A percentile compares a stretch with the other conserved stretches of the same genome.
Evolutionary conservation across 37 sponge, comb jelly and placozoan genomes (phyloP).

Genomic region (Crambe crambe): DNA sequence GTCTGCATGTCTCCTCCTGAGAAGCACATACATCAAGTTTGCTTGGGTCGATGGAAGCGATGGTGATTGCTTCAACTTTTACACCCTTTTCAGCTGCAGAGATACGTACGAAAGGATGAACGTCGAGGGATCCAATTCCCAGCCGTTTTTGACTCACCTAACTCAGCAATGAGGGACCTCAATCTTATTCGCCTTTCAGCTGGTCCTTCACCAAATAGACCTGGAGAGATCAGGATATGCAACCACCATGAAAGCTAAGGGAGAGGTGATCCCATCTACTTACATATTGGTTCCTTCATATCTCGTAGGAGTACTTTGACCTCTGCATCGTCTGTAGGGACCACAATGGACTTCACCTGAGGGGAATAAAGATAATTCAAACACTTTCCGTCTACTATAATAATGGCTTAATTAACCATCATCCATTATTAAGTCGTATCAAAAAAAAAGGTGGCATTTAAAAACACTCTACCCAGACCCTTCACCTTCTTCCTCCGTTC

Average conservation of each 20-base stretch:
- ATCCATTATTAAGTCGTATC: too few species aligned
- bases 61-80: neutral
- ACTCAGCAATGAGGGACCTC: conserved; percentile 65
- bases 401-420: neutral
- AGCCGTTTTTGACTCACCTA: too few species aligned
- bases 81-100: conserved; percentile 2
- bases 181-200: conserved; percentile 92
- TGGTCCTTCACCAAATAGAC: conserved; percentile 98
- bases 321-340: conserved; percentile 89
- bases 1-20: neutral
- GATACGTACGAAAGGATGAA: neutral
- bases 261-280: conserved; percentile 15
- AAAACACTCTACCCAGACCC: neutral
- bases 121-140: too few species aligned
- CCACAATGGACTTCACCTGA: conserved; percentile 77
- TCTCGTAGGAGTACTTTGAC: conserved; percentile 81
- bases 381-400: too few species aligned
- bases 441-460: neutral
- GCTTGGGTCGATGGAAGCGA: conserved; percentile 1
- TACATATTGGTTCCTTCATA: conserved; percentile 84
- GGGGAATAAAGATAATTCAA: neutral
- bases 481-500: conserved; percentile 84
- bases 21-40: conserved; percentile 4
- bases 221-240: conserved; percentile 28
- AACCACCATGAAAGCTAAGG: too few species aligned